Conservation (phyloP, 2,888 invertebrate species). For the Microctonus brassicae region DNA sequence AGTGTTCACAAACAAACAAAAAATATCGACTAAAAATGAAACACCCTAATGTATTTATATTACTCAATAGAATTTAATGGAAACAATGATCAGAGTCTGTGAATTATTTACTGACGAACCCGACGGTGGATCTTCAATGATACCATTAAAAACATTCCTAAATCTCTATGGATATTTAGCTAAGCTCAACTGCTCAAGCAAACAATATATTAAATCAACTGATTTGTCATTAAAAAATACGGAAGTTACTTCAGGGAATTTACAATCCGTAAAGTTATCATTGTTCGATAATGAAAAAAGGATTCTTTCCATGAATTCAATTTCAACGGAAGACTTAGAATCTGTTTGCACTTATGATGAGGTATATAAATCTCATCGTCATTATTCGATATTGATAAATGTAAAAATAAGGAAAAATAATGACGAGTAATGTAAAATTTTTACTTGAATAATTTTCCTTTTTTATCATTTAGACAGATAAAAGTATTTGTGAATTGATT, state of each 20-base stretch:
- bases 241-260: not conserved
- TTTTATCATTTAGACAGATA: not conserved
- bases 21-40: too few relatives aligned
- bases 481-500: not conserved
- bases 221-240: slow-evolving; percentile 9
- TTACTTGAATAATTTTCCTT: not conserved
- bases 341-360: slow-evolving; percentile 22
- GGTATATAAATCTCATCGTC: slow-evolving; percentile 8
- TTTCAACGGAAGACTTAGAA: not conserved
- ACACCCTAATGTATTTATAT: too few relatives aligned
- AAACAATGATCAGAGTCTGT: slow-evolving; percentile 85
- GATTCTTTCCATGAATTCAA: not conserved
- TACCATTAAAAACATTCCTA: slow-evolving; percentile 76
- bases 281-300: not conserved
- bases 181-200: slow-evolving; percentile 57
- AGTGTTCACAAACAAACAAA: too few relatives aligned
- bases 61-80: slow-evolving; percentile 77
- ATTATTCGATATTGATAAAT: not conserved
- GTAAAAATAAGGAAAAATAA: not conserved
- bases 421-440: not conserved
- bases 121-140: slow-evolving; percentile 84
- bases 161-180: slow-evolving; percentile 68
- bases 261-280: not conserved
- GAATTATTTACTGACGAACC: slow-evolving; percentile 86
- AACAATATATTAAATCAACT: slow-evolving; percentile 38